Conservation (phyloP, 1,140 invertebrate genomes). For the Calephelis virginiensis region DNA sequence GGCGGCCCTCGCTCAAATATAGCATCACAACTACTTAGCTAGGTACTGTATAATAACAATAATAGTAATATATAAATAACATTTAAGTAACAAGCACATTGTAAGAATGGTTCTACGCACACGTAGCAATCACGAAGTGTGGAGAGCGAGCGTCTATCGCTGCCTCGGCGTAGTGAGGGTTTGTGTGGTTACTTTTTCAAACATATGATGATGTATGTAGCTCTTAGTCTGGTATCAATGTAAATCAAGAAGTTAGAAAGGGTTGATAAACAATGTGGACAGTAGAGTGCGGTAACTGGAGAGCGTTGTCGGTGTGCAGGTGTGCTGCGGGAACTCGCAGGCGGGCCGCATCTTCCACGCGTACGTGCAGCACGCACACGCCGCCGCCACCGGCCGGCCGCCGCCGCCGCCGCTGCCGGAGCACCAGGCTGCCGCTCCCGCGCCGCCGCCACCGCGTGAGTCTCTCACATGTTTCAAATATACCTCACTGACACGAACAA, state of each 20-base stretch:
- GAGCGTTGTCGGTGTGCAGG: not conserved
- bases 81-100: too few species aligned
- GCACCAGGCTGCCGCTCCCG: slow-evolving; percentile 42
- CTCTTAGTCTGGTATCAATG: too few species aligned
- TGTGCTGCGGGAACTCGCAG: slow-evolving; percentile 45
- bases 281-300: not conserved
- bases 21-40: too few species aligned
- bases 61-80: too few species aligned
- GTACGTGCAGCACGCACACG: slow-evolving; percentile 58
- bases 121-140: too few species aligned
- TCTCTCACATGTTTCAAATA: not conserved
- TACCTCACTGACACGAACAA: not conserved
- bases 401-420: slow-evolving; percentile 62
- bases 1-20: too few species aligned
- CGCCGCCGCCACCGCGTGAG: slow-evolving; percentile 32
- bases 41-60: too few species aligned
- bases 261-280: not conserved
- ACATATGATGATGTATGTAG: too few species aligned
- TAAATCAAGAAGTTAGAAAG: not conserved
- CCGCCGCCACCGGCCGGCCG: slow-evolving; percentile 47
- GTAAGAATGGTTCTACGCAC: too few species aligned
- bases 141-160: too few species aligned
- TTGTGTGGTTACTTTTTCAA: too few species aligned
- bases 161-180: too few species aligned
- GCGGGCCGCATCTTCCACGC: slow-evolving; percentile 59